These are phyloP conservation scores for Chymomyza caudatula DNA, from an alignment of 2,888 invertebrate species.

Conservation along the genomic window DNA sequence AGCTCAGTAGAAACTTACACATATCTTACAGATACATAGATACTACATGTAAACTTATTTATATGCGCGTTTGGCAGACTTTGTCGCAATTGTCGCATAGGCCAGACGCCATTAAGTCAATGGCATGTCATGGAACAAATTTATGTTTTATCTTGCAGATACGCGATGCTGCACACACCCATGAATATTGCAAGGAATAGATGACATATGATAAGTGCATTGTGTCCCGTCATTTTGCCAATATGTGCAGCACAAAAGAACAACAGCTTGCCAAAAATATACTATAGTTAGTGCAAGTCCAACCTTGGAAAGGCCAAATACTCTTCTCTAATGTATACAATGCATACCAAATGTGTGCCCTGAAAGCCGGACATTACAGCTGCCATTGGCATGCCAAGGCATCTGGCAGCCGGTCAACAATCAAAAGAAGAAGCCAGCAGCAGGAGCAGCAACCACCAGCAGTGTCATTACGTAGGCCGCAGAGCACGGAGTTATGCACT, in stretches of 20 bases:
- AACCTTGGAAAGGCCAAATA: too few species aligned
- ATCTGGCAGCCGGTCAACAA: too few species aligned
- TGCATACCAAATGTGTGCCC: too few species aligned
- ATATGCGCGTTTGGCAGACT: not conserved
- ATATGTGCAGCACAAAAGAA: not conserved
- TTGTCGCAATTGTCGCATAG: slow-evolving; percentile 20
- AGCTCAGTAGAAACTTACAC: not conserved
- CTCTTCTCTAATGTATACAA: too few species aligned
- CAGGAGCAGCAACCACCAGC: too few species aligned
- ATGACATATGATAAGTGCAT: not conserved
- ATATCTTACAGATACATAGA: not conserved
- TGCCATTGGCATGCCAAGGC: too few species aligned
- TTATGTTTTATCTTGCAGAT: slow-evolving; percentile 43
- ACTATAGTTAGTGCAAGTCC: not conserved
- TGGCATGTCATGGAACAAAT: slow-evolving; percentile 28
- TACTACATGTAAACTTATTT: not conserved
- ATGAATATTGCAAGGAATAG: not conserved
- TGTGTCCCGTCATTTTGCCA: not conserved
- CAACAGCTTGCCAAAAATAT: not conserved
- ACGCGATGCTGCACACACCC: slow-evolving; percentile 1
- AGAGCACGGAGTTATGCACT: too few species aligned
- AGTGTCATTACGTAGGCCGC: too few species aligned
- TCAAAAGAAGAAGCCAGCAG: too few species aligned
- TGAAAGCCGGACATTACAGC: too few species aligned
- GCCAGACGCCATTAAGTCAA: slow-evolving; percentile 31